Evolutionary conservation across 2,113 vertebrate genomes (phyloP).

Genomic region (Pongo abelii): DNA sequence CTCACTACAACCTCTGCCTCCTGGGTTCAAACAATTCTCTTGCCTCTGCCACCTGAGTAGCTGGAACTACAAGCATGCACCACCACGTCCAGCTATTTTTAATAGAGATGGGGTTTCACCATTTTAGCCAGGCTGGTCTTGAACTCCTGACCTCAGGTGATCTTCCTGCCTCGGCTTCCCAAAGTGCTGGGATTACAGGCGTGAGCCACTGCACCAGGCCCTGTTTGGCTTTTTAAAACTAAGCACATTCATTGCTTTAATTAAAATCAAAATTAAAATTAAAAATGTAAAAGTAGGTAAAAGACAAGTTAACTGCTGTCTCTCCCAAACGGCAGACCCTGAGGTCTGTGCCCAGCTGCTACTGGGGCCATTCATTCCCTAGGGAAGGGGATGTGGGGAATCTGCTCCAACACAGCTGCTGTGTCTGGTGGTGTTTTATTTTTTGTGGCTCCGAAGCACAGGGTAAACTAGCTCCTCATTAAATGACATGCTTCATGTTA

Average conservation of each 20-base stretch:
- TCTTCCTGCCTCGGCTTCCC: not conserved
- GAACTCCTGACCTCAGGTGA: not conserved
- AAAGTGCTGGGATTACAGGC: not conserved
- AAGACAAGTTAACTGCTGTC: not conserved
- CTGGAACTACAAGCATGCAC: not conserved
- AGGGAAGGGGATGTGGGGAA: not conserved
- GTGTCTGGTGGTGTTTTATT: not conserved
- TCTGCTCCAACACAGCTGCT: not conserved
- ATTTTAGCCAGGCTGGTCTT: not conserved
- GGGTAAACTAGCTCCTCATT: not conserved
- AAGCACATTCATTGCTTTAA: not conserved
- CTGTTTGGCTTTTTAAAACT: not conserved
- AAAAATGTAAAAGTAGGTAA: not conserved
- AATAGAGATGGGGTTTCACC: not conserved
- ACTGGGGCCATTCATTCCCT: no score
- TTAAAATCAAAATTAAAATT: not conserved
- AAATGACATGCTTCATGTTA: not conserved
- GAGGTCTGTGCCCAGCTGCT: fast-evolving
- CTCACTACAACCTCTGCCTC: not conserved
- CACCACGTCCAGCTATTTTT: not conserved
- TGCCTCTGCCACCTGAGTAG: not conserved
- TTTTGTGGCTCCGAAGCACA: not conserved
- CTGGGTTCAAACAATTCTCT: not conserved
- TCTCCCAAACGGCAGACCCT: fast-evolving
- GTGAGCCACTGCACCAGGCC: not conserved